Conservation (phyloP, 2,888 invertebrate species). For the Hyposoter didymator region DNA sequence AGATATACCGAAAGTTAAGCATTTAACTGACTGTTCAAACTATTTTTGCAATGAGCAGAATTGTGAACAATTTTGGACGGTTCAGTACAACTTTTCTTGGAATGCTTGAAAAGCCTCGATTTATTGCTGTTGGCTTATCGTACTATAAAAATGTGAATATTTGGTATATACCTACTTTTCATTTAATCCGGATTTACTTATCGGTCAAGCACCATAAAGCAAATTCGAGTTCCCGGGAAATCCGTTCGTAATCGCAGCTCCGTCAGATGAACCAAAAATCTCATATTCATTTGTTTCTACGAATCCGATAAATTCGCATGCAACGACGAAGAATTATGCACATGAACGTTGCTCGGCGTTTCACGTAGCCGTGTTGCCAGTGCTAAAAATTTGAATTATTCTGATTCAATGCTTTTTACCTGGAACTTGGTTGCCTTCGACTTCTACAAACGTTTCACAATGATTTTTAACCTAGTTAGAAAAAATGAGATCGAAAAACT, state of each 20-base stretch:
- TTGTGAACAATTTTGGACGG: neutral
- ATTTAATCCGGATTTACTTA: slow-evolving; percentile 35
- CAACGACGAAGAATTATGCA: slow-evolving; percentile 25
- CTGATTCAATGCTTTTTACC: slow-evolving; percentile 17
- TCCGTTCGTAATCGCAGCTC: slow-evolving; percentile 10
- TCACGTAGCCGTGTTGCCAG: neutral
- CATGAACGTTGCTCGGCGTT: neutral
- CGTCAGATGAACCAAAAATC: slow-evolving; percentile 38
- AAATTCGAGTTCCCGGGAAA: slow-evolving; percentile 46
- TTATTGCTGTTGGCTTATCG: neutral
- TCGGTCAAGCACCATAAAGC: slow-evolving; percentile 20
- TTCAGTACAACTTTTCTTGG: neutral
- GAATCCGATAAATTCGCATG: slow-evolving; percentile 16
- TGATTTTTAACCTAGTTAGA: neutral
- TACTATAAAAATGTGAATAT: neutral
- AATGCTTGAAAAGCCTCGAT: neutral
- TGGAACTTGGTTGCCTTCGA: neutral
- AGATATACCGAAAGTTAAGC: neutral
- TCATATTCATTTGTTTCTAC: slow-evolving; percentile 53
- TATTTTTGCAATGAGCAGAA: neutral
- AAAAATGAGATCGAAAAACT: neutral
- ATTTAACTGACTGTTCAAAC: neutral
- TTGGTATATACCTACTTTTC: neutral
- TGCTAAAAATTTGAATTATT: neutral
- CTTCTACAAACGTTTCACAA: neutral